phyloP scores from a whole-genome alignment of 2,113 vertebrate genomes.

The Ellobius talpinus region DNA sequence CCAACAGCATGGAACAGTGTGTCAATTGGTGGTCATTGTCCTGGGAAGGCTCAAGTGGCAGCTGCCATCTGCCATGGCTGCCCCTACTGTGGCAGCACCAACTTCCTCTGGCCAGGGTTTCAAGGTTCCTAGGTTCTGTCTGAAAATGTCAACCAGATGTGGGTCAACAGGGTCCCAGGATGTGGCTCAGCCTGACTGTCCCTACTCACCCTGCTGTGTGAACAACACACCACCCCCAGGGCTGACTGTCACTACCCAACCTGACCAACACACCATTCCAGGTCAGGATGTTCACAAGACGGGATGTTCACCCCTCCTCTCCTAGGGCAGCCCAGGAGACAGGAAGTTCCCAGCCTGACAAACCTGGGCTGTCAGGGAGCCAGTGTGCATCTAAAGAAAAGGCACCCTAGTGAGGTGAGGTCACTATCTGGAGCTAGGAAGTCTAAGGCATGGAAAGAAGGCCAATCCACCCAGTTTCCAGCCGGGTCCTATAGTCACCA shows the following conservation, averaged over 20 bases:
- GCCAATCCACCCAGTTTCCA: neutral
- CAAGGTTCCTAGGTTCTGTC: neutral
- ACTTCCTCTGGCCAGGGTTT: neutral
- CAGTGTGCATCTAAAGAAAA: neutral
- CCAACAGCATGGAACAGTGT: neutral
- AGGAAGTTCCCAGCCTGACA: neutral
- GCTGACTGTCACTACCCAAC: too few relatives aligned
- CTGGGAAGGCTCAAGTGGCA: neutral
- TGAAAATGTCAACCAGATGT: neutral
- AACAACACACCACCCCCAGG: neutral
- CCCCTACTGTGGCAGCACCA: neutral
- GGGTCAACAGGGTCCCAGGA: neutral
- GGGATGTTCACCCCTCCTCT: too few relatives aligned
- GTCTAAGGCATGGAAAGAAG: neutral
- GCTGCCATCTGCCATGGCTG: neutral
- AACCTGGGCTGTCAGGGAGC: accelerated
- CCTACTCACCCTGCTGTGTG: too few relatives aligned
- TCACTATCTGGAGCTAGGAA: neutral
- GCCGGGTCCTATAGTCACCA: accelerated
- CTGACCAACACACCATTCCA: too few relatives aligned
- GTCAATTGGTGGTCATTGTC: neutral
- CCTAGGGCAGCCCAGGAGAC: too few relatives aligned
- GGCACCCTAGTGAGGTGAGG: neutral
- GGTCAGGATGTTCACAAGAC: neutral
- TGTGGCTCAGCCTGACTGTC: too few relatives aligned